Base-by-base conservation (phyloP, 2,888 invertebrate species). In the Catocala fraxini region DNA sequence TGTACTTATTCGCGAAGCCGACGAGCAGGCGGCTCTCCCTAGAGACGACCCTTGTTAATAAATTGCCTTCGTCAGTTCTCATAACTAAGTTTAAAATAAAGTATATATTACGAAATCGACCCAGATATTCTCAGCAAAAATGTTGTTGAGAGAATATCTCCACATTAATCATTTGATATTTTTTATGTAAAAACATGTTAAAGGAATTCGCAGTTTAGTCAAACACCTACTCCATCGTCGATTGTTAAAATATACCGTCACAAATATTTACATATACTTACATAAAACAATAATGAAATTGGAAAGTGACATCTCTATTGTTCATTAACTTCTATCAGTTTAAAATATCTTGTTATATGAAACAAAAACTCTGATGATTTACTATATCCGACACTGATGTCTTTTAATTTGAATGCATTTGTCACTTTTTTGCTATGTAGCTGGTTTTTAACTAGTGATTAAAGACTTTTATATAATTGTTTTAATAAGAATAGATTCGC, bases 61-160 rank as follows among this genome's bases (percentile, higher is more conserved):
- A 86, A 89, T 84, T 88, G 80, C 80, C 79, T 77, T 71, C 65
- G 72, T 77, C 73, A 69, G 65, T 69, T 77, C 76, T 79, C 77
- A 85, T 80, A 83, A 78, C 71, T 69, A 65, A 61, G 56, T 68
- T 65, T 63, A 65, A 79, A 80, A 79, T 66, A 72, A 63, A 66
- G 48, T 64, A 60, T 62, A 73, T 25, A 25, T 25, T 25, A 25
- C 25, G 25, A 62, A 74, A 79, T 74, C 73, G 72, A 81, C 79
- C 77, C 79, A 65, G 63, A 62, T 75, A 66, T 68, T 70, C 62
- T 60, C 46, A 11, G 41, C 39, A 39, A 15, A 57, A 15, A 12
- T 25, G 4, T 57, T 49, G 11, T 13, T 56, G 15, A n/a, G 0
- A 34, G 13, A 33, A 33, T 7, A 56, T 13, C 7, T 13, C 5